Evolutionary conservation across 2,888 invertebrate genomes (phyloP), one percentile per base, ranked within the genome.

Genomic region (Xanthostigma xanthostigma): DNA sequence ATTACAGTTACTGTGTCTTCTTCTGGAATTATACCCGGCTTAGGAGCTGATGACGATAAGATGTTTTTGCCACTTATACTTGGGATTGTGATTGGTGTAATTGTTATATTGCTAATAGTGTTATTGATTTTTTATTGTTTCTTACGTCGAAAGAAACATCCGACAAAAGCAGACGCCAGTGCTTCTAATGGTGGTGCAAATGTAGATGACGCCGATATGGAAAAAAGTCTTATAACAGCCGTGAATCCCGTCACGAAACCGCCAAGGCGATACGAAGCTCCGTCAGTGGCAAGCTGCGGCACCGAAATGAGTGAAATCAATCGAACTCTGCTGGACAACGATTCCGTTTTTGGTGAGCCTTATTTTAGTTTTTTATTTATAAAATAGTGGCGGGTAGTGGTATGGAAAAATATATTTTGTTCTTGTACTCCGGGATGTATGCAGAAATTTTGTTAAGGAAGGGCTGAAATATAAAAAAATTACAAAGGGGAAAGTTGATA

Each of bases 201-300:
- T 57, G 74, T 84, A 50, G 84, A 84, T 62, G 81, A 82, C 2
- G 79, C 82, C 50, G 89, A 90, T 62, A 86, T 88, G 73, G 87
- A 88, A 62, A 89, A 90, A 64, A 84, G 86, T 53, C 68, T 89
- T 44, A 81, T 90, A 53, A 84, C 85, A 3, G 84, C 87, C 46
- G 85, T 88, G 34, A 88, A 89, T 67, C 88, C 88, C 0, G 83
- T 89, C 13, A 83, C 84, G 50, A 89, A 90, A 60, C 86, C 88
- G 0, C 86, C 87, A 6, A 71, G 88, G 44, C 73, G 86, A 51
- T 84, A 83, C 54, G 86, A 87, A 51, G 77, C 76, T 48, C 74
- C 76, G 10, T 80, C 83, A 8, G 77, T 81, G 17, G 77, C 76
- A 46, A 79, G 79, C 53, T 84, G 83, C 47, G 83, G 77, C 13